These are phyloP conservation scores for Coenonympha arcania DNA, from an alignment of 2,888 invertebrate genomes.

Conservation along the genomic window DNA sequence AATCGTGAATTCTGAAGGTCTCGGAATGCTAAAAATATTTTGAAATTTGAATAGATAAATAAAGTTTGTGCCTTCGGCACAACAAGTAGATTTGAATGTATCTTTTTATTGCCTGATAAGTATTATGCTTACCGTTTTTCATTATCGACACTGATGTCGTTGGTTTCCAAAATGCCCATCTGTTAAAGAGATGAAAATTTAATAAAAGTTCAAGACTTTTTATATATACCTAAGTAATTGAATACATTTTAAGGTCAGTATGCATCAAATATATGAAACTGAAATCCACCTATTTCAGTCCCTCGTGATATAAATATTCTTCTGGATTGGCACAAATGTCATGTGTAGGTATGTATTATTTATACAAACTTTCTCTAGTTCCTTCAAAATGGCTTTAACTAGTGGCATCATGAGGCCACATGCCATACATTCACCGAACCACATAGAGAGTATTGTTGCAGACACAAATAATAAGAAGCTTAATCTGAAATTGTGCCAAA, in stretches of 20 bases:
- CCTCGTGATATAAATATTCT: too few species aligned
- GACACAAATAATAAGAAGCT: slow-evolving; percentile 51
- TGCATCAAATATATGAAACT: too few species aligned
- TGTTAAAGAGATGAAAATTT: slow-evolving; percentile 29
- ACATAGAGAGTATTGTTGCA: slow-evolving; percentile 52
- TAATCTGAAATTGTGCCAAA: slow-evolving; percentile 49
- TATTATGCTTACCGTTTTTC: slow-evolving; percentile 11
- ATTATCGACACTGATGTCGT: slow-evolving; percentile 30
- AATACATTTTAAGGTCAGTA: too few species aligned
- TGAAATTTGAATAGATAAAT: background rate
- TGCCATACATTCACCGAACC: slow-evolving; percentile 47
- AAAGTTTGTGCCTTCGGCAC: too few species aligned
- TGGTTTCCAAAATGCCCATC: slow-evolving; percentile 55
- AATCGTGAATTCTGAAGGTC: slow-evolving; percentile 50
- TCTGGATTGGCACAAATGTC: too few species aligned
- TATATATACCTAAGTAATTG: too few species aligned
- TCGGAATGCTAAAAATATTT: slow-evolving; percentile 40
- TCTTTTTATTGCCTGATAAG: too few species aligned
- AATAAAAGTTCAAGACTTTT: background rate
- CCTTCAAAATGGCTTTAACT: slow-evolving; percentile 47
- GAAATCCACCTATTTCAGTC: too few species aligned
- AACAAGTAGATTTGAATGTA: too few species aligned
- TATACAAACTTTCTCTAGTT: slow-evolving; percentile 52
- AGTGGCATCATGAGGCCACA: slow-evolving; percentile 60
- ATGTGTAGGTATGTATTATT: background rate